Percentiles rank a stretch among this genome's conserved stretches.
Conservation (phyloP, 2,797 vertebrate species). For the Okamejei kenojei region DNA sequence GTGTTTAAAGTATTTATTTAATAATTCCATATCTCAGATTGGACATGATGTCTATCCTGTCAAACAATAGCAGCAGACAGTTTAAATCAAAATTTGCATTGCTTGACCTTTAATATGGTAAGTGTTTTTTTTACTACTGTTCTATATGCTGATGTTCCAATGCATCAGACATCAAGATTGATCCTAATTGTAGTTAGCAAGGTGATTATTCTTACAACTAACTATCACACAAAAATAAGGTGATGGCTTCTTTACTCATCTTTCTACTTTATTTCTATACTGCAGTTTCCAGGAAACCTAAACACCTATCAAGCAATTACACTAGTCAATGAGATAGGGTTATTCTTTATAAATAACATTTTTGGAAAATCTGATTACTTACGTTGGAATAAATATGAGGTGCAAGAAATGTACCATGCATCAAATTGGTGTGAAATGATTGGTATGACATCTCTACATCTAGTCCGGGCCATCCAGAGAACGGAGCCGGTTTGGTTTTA, state of each 20-base stretch:
- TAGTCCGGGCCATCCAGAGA: neutral
- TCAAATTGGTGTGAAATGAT: neutral
- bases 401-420: neutral
- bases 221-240: neutral
- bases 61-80: neutral
- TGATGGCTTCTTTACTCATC: neutral
- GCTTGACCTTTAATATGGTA: neutral
- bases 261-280: neutral
- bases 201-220: neutral
- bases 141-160: neutral
- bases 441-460: neutral
- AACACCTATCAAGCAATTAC: neutral
- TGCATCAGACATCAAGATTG: neutral
- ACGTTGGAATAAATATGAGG: neutral
- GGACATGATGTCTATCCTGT: neutral
- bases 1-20: conserved; percentile 24
- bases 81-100: conserved; percentile 19
- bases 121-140: conserved; percentile 18
- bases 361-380: neutral
- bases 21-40: neutral
- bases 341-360: neutral
- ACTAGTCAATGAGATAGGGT: neutral
- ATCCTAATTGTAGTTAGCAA: neutral
- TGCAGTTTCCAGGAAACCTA: neutral
- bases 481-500: neutral